These are phyloP conservation scores for Psylliodes chrysocephalus DNA, from an alignment of 2,888 invertebrate genomes.

Conservation along the genomic window DNA sequence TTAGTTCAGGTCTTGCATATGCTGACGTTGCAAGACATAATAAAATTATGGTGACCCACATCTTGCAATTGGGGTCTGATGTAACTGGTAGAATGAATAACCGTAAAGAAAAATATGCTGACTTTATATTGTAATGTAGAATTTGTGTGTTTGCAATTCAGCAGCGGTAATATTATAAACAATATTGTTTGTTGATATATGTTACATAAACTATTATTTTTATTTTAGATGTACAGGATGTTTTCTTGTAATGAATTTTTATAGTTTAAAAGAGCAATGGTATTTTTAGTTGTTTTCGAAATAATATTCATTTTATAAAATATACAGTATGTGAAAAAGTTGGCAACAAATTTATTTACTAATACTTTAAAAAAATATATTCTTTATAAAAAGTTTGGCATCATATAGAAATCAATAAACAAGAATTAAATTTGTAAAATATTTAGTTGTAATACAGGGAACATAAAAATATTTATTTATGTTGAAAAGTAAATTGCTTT, in stretches of 20 bases:
- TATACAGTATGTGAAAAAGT: too few relatives aligned
- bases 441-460: too few relatives aligned
- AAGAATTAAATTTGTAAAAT: too few relatives aligned
- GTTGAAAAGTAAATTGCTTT: too few relatives aligned
- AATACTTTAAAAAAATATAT: too few relatives aligned
- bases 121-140: conserved; percentile 14
- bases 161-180: conserved; percentile 7
- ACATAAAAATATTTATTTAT: too few relatives aligned
- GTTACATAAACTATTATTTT: neutral
- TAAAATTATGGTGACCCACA: conserved; percentile 21
- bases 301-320: too few relatives aligned
- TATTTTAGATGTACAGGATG: conserved; percentile 1
- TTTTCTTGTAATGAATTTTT: neutral
- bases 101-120: neutral
- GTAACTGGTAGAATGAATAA: conserved; percentile 13
- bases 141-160: conserved; percentile 30
- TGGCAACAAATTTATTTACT: too few relatives aligned
- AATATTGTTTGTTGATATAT: conserved; percentile 1
- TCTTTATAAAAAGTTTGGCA: too few relatives aligned
- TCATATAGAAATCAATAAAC: too few relatives aligned
- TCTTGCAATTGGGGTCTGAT: conserved; percentile 10
- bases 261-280: too few relatives aligned
- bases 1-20: conserved; percentile 11
- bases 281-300: too few relatives aligned
- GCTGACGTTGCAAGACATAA: conserved; percentile 14